Percentiles rank a stretch among this genome's conserved stretches.
Conservation (phyloP, 2,888 invertebrate genomes). For the Polyommatus icarus region DNA sequence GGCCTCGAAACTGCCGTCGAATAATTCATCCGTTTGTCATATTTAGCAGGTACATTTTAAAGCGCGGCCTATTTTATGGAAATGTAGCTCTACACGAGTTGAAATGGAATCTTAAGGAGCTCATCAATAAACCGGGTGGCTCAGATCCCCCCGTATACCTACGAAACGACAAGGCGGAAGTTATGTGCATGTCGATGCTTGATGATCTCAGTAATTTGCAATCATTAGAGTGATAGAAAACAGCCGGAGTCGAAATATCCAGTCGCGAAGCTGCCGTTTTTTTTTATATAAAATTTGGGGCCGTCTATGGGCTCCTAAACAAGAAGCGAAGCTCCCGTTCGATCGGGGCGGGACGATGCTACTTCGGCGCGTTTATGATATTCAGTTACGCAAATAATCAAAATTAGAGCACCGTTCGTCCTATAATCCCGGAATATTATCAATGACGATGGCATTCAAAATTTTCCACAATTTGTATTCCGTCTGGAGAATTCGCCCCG, state of each 20-base stretch:
- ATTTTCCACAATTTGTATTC: slow-evolving; percentile 77
- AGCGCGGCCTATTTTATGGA: slow-evolving; percentile 72
- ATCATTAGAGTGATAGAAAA: slow-evolving; percentile 14
- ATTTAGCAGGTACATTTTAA: slow-evolving; percentile 72
- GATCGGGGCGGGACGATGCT: background rate
- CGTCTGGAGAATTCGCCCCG: slow-evolving; percentile 69
- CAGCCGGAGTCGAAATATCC: background rate
- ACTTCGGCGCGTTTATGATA: background rate
- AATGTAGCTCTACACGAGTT: slow-evolving; percentile 73
- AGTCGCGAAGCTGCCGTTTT: background rate
- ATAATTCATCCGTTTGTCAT: slow-evolving; percentile 73
- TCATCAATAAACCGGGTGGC: slow-evolving; percentile 66
- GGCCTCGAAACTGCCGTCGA: slow-evolving; percentile 66
- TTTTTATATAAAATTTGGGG: too few species aligned
- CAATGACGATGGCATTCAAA: slow-evolving; percentile 63
- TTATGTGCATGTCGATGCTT: slow-evolving; percentile 43
- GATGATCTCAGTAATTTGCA: slow-evolving; percentile 29
- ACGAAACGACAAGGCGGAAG: slow-evolving; percentile 49
- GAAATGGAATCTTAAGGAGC: slow-evolving; percentile 72
- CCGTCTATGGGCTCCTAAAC: too few species aligned
- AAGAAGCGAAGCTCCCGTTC: background rate
- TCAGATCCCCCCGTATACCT: slow-evolving; percentile 42
- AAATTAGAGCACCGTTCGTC: slow-evolving; percentile 45
- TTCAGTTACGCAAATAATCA: slow-evolving; percentile 37
- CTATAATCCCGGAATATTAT: slow-evolving; percentile 53